phyloP scores from a whole-genome alignment of 2,113 vertebrate genomes.

The Phyllostomus discolor region DNA sequence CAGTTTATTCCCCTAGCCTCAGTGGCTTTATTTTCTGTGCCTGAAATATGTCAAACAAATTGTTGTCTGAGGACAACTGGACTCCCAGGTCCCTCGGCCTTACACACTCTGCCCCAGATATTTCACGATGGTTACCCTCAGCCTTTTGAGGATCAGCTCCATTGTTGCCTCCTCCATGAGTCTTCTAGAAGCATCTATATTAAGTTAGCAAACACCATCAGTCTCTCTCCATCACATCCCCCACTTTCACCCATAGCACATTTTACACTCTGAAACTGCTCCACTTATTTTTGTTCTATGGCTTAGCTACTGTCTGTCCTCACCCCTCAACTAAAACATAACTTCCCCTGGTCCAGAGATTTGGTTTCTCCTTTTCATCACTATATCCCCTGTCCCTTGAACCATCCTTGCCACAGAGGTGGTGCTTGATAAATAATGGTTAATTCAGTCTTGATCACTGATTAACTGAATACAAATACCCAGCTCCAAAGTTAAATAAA shows the following conservation, averaged over 20 bases:
- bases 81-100: background rate
- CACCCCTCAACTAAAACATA: rapidly evolving
- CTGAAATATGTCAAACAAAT: background rate
- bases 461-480: background rate
- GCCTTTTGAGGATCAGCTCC: background rate
- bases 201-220: background rate
- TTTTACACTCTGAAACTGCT: background rate
- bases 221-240: background rate
- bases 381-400: background rate
- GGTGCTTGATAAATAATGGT: background rate
- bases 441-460: background rate
- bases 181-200: background rate
- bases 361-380: background rate
- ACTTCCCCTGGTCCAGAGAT: rapidly evolving
- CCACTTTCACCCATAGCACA: background rate
- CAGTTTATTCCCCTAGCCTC: background rate
- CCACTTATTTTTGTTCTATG: background rate
- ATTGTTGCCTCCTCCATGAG: background rate
- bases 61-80: background rate
- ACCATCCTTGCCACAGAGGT: background rate
- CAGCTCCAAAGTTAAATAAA: background rate
- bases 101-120: background rate
- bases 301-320: background rate
- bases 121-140: background rate
- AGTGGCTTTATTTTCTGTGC: background rate